Evolutionary conservation across 2,113 vertebrate genomes (phyloP).

Genomic region (Triplophysa rosa): DNA sequence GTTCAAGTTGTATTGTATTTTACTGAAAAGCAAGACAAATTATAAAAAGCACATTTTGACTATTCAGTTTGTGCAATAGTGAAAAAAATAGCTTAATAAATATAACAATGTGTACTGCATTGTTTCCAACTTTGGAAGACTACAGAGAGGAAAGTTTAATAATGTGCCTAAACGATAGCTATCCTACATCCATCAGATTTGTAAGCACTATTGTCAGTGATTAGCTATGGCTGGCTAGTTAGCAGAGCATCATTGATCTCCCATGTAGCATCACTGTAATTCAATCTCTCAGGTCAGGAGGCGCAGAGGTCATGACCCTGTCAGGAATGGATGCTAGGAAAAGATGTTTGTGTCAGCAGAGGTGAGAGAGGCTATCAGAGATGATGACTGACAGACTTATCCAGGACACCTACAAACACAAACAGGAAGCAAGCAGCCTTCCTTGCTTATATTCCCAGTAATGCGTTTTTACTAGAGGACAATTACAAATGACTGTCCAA

Average conservation of each 20-base stretch:
- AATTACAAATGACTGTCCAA: not conserved
- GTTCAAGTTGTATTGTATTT: too few relatives aligned
- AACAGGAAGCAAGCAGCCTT: slow-evolving; percentile 36
- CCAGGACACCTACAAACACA: slow-evolving; percentile 26
- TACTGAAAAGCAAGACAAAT: too few relatives aligned
- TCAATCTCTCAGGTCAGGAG: slow-evolving; percentile 24
- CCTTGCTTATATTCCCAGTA: slow-evolving; percentile 22
- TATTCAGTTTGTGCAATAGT: too few relatives aligned
- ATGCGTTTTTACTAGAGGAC: slow-evolving; percentile 2
- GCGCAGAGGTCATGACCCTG: slow-evolving; percentile 31
- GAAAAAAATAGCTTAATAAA: too few relatives aligned
- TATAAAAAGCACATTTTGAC: too few relatives aligned
- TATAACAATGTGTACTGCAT: too few relatives aligned
- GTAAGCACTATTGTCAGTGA: not conserved
- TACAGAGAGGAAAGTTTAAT: too few relatives aligned
- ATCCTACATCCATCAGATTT: not conserved
- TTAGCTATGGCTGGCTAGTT: slow-evolving; percentile 8
- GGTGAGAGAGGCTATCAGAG: slow-evolving; percentile 32
- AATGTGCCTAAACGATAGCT: too few relatives aligned
- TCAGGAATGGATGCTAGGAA: slow-evolving; percentile 26
- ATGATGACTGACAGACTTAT: slow-evolving; percentile 41
- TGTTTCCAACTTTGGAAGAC: too few relatives aligned
- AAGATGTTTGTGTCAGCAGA: slow-evolving; percentile 7
- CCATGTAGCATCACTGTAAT: not conserved
- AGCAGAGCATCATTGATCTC: not conserved